Evolutionary conservation across 2,113 vertebrate genomes (phyloP), one percentile per base, ranked within the genome.

Genomic region (Hystrix cristata): DNA sequence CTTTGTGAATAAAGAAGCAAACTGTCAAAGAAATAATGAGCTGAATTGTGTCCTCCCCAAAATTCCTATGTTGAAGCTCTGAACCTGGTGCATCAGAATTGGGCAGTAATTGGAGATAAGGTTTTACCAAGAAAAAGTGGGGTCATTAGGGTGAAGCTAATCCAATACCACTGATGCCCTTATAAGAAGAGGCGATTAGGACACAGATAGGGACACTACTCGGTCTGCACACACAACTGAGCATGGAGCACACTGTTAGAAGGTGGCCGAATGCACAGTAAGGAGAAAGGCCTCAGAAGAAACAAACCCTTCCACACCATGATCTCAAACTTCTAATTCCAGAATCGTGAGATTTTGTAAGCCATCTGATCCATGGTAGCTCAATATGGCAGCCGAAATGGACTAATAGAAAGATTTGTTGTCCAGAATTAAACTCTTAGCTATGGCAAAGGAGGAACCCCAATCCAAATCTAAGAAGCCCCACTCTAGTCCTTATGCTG

Each of bases 1-100:
- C n/a, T 89, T 72, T 86, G 11, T 65, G 38, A 87, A 53, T 6
- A n/a, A 95, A 55, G 64, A 96, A 83, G 7, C 14, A 79, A 91
- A 94, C 67, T 71, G 31, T 27, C 72, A 53, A 91, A 31, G 25
- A n/a, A 69, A 46, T 34, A 53, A 13, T 57, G 31, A 59, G 18
- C 23, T 46, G 43, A 76, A 65, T 6, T 71, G 7, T 71, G 12
- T 69, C 65, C 13, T 11, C 9, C 53, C 5, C 29, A 34, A 34
- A 43, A 57, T 46, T 59, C 21, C 4, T 46, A 6, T 48, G 7
- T 31, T 92, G 53, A 91, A 55, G 8, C 2, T 1, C 59, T 59
- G 21, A 55, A 7, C 8, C 27, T 7, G 10, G 34, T 19, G 51
- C 1, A 53, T 79, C 0, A 25, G 43, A 91, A 82, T 89, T 31